Percentiles rank a stretch among this genome's conserved stretches.
phyloP scores from a whole-genome alignment of 64 coral and sea anemone species.

The Trachythela sp. region DNA sequence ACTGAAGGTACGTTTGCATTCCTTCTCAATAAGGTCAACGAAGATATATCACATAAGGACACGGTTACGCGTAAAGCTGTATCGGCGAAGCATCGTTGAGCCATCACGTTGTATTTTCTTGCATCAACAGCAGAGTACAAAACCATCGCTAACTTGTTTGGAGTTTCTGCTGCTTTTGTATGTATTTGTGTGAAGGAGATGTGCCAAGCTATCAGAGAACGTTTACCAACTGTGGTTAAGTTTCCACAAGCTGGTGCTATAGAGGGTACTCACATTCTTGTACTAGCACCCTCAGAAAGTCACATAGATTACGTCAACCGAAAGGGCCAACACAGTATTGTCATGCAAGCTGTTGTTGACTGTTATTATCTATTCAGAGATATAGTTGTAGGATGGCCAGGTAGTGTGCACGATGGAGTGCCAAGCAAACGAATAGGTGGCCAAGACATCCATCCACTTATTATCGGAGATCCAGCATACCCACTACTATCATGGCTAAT shows the following conservation, averaged over 20 bases:
- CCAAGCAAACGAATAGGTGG: neutral
- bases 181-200: neutral
- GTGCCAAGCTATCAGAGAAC: neutral
- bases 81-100: neutral
- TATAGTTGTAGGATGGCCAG: neutral
- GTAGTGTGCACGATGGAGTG: neutral
- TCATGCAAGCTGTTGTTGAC: neutral
- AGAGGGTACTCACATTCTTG: too few species aligned
- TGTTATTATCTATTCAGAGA: neutral
- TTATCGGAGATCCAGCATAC: neutral
- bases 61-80: neutral
- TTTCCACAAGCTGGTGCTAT: too few species aligned
- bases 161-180: neutral
- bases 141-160: neutral
- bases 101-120: neutral
- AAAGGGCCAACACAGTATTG: neutral
- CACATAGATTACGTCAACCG: neutral
- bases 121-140: neutral
- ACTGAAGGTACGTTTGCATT: conserved; percentile 16
- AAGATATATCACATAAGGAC: neutral
- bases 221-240: neutral
- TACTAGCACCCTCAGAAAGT: neutral
- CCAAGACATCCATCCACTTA: neutral
- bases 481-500: neutral
- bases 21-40: conserved; percentile 12